A percentile compares a stretch with the other conserved stretches of the same genome.
These are phyloP conservation scores for Arenaria interpres DNA, from an alignment of 2,113 vertebrate species.

Conservation along the genomic window DNA sequence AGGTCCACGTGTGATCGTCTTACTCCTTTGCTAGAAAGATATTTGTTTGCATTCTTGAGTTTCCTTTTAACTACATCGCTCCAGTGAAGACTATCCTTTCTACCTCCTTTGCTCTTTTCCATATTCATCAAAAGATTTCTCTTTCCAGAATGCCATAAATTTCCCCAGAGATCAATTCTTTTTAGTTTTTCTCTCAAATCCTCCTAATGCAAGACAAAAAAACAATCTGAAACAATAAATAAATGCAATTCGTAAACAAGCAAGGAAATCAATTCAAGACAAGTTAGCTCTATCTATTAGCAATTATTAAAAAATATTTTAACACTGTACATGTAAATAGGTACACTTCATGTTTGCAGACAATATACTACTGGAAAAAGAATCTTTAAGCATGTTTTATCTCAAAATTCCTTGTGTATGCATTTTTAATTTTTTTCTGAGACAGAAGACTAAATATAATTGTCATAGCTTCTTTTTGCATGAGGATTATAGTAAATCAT, in stretches of 20 bases:
- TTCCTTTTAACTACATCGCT: background rate
- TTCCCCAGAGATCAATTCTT: background rate
- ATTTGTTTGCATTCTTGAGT: background rate
- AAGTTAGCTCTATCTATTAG: accelerated
- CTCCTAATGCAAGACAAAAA: background rate
- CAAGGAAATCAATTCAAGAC: background rate
- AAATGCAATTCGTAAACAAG: background rate
- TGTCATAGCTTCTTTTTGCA: background rate
- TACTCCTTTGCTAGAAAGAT: background rate
- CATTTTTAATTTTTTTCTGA: background rate
- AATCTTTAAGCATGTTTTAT: background rate
- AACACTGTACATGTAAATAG: background rate
- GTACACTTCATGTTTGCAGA: background rate
- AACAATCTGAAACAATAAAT: background rate
- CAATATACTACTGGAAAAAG: background rate
- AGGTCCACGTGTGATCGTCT: background rate
- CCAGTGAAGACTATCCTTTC: background rate
- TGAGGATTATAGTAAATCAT: background rate
- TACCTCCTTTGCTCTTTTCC: background rate
- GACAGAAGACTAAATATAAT: background rate
- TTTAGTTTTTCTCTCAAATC: background rate
- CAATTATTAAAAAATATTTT: background rate
- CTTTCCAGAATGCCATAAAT: background rate
- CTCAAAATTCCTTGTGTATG: background rate
- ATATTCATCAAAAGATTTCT: background rate